A percentile compares a stretch with the other conserved stretches of the same genome.
These are phyloP conservation scores for Liparis tanakae DNA, from an alignment of 2,797 vertebrate species.

Conservation along the genomic window DNA sequence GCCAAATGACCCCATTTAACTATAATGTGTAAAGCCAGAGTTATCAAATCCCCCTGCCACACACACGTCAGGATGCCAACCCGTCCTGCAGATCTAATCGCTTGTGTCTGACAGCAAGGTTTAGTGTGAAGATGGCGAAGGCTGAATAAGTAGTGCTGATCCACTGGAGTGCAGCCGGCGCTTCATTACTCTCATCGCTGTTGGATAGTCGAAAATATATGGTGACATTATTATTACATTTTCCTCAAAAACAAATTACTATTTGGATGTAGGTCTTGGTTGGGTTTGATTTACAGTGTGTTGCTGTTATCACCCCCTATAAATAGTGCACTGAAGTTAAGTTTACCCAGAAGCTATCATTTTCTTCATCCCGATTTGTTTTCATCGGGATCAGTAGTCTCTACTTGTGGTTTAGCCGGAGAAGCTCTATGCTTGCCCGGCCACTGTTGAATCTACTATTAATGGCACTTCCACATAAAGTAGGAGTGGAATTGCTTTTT, in stretches of 20 bases:
- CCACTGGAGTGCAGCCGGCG: slow-evolving; percentile 14
- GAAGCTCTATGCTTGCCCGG: slow-evolving; percentile 5
- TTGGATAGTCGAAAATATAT: slow-evolving; percentile 33
- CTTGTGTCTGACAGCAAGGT: slow-evolving; percentile 22
- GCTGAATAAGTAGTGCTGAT: slow-evolving; percentile 33
- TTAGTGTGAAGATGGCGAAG: slow-evolving; percentile 29
- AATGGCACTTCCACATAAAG: neutral
- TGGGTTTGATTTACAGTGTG: slow-evolving; percentile 51
- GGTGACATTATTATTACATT: slow-evolving; percentile 46
- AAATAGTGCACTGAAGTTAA: slow-evolving; percentile 35
- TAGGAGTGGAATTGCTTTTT: slow-evolving; percentile 34
- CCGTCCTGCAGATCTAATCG: slow-evolving; percentile 6
- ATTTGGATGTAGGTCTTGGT: slow-evolving; percentile 33
- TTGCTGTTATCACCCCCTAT: slow-evolving; percentile 39
- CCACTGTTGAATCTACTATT: neutral
- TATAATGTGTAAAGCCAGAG: slow-evolving; percentile 62
- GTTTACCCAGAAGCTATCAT: slow-evolving; percentile 48
- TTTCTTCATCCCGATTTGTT: slow-evolving; percentile 50
- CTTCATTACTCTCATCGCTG: slow-evolving; percentile 41
- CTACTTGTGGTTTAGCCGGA: slow-evolving; percentile 15
- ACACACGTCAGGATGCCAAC: slow-evolving; percentile 7
- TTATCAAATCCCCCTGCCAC: slow-evolving; percentile 58
- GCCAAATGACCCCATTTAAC: slow-evolving; percentile 73
- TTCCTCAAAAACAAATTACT: slow-evolving; percentile 46
- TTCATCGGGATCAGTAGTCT: slow-evolving; percentile 36